phyloP scores from a whole-genome alignment of 2,888 invertebrate species.

The Archaeoteleia sp. region DNA sequence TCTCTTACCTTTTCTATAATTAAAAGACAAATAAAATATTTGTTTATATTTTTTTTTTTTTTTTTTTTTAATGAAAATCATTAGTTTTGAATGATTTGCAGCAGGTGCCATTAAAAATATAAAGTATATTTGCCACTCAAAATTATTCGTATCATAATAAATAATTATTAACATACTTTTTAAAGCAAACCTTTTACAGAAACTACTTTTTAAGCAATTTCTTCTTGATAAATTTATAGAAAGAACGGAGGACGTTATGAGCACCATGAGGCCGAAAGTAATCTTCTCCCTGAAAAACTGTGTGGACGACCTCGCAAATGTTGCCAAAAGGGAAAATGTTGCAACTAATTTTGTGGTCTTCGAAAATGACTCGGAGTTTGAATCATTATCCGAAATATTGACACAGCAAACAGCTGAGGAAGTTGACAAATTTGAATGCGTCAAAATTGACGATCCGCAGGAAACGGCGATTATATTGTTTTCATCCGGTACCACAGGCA shows the following conservation, averaged over 20 bases:
- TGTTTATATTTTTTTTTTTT: too few relatives aligned
- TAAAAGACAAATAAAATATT: too few relatives aligned
- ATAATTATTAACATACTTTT: too few relatives aligned
- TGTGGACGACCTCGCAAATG: constrained; percentile 12
- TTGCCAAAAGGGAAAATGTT: constrained; percentile 32
- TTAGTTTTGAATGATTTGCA: too few relatives aligned
- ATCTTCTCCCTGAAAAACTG: constrained; percentile 43
- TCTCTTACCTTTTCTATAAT: too few relatives aligned
- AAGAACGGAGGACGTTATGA: not conserved
- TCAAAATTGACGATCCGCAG: constrained; percentile 19
- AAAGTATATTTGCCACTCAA: too few relatives aligned
- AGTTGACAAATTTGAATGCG: too few relatives aligned
- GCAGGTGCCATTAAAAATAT: too few relatives aligned
- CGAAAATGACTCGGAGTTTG: constrained; percentile 29
- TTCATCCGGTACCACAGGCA: constrained; percentile 59
- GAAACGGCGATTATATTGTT: constrained; percentile 54
- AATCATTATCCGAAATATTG: constrained; percentile 47
- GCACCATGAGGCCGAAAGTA: constrained; percentile 48
- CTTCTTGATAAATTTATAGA: constrained; percentile 2
- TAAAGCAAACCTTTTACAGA: too few relatives aligned
- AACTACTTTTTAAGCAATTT: not conserved
- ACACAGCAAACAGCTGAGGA: too few relatives aligned
- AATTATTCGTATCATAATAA: too few relatives aligned
- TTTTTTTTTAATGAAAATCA: too few relatives aligned
- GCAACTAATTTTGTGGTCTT: constrained; percentile 47